These are phyloP conservation scores for Eupithecia vulgata DNA, from an alignment of 2,888 invertebrate species.

Conservation along the genomic window DNA sequence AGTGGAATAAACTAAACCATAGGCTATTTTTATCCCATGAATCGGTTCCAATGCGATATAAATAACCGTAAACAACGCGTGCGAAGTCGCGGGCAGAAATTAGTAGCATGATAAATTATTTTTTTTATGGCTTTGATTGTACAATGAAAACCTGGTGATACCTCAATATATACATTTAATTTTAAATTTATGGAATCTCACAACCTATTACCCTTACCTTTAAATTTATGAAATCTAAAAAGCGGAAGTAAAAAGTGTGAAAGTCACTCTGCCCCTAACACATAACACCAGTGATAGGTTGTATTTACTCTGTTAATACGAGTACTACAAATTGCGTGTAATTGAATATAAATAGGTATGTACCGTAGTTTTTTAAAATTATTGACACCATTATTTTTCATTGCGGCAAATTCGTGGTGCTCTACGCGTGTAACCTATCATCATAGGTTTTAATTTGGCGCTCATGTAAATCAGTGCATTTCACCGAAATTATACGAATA, in stretches of 20 bases:
- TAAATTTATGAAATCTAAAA: neutral
- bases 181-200: too few relatives aligned
- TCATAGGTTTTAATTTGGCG: slow-evolving; percentile 45
- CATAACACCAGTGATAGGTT: slow-evolving; percentile 9
- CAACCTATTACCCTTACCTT: neutral
- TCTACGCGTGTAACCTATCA: slow-evolving; percentile 43
- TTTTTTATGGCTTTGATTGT: neutral
- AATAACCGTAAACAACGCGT: too few relatives aligned
- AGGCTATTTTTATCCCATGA: too few relatives aligned
- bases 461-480: slow-evolving; percentile 44
- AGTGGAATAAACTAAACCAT: too few relatives aligned
- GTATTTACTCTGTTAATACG: slow-evolving; percentile 16
- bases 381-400: slow-evolving; percentile 43
- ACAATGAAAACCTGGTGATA: neutral
- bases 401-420: slow-evolving; percentile 40
- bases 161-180: neutral
- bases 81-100: too few relatives aligned
- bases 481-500: slow-evolving; percentile 56
- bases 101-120: neutral
- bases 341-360: slow-evolving; percentile 39
- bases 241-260: slow-evolving; percentile 17
- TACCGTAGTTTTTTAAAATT: slow-evolving; percentile 35
- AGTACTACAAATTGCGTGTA: slow-evolving; percentile 30
- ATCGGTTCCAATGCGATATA: too few relatives aligned
- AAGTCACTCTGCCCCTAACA: slow-evolving; percentile 14